Conservation (phyloP, 2,888 invertebrate genomes). For the Cephus pygmeus region DNA sequence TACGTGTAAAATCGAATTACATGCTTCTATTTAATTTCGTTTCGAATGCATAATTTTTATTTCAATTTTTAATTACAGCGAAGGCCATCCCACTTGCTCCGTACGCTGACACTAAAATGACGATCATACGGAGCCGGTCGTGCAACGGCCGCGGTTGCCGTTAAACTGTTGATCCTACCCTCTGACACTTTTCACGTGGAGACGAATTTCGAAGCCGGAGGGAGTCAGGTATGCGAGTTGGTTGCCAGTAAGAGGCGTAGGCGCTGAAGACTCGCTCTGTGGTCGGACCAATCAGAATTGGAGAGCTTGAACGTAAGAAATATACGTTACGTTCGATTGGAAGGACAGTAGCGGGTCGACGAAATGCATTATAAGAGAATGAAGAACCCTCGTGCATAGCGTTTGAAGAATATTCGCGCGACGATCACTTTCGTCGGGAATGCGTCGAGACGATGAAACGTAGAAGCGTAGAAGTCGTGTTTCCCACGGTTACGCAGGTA, state of each 20-base stretch:
- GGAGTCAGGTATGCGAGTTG: conserved; percentile 24
- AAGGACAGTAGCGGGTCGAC: background rate
- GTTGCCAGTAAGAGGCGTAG: conserved; percentile 13
- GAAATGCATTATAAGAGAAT: background rate
- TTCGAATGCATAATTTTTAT: background rate
- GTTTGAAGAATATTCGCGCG: background rate
- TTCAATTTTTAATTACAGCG: background rate
- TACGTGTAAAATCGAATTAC: too few species aligned
- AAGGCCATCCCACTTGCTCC: background rate
- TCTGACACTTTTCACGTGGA: conserved; percentile 44
- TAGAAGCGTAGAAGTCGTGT: background rate
- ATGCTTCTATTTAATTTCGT: too few species aligned
- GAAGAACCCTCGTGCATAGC: background rate
- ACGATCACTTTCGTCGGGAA: background rate
- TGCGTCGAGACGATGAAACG: background rate
- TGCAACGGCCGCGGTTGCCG: conserved; percentile 31
- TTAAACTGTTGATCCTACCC: conserved; percentile 40
- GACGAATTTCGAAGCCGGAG: conserved; percentile 28
- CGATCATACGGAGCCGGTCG: background rate
- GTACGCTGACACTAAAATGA: background rate
- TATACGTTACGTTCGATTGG: background rate
- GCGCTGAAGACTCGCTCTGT: background rate
- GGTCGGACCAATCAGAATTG: background rate
- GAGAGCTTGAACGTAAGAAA: background rate
- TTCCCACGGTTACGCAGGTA: background rate